Percentiles rank a stretch among this genome's conserved stretches.
Evolutionary conservation across 35 echinoderm and acorn worm species (phyloP).

Genomic region (Patiria miniata): DNA sequence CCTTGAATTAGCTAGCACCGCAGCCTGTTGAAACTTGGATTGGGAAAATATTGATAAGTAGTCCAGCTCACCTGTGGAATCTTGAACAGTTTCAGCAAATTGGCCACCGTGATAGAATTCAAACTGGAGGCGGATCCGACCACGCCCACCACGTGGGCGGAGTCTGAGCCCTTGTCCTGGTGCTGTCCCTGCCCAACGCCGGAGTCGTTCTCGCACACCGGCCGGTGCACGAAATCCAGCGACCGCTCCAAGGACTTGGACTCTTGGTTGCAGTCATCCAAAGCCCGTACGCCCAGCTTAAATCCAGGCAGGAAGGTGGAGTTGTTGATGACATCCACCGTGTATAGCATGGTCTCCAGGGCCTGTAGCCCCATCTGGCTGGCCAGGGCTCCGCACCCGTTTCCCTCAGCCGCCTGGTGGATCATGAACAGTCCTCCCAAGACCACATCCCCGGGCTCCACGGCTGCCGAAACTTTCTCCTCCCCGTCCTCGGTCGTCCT

Average conservation of each 20-base stretch:
- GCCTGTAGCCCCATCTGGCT: conserved; percentile 77
- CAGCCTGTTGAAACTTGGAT: too few relatives aligned
- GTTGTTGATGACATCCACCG: conserved; percentile 75
- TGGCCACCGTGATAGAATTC: conserved; percentile 82
- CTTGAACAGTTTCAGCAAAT: conserved; percentile 95
- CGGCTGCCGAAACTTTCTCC: neutral
- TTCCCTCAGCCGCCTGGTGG: conserved; percentile 60
- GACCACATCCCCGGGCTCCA: conserved; percentile 69
- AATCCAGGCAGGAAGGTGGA: conserved; percentile 75
- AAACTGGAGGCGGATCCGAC: conserved; percentile 75
- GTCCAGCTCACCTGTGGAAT: conserved; percentile 81
- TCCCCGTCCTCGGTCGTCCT: neutral
- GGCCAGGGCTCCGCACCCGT: conserved; percentile 60
- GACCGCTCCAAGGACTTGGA: conserved; percentile 75
- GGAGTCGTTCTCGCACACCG: conserved; percentile 9
- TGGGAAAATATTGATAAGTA: too few relatives aligned
- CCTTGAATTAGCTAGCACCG: too few relatives aligned
- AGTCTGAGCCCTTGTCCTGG: neutral
- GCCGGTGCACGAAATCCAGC: conserved; percentile 71
- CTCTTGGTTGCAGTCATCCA: conserved; percentile 92
- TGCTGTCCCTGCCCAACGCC: neutral
- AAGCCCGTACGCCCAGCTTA: conserved; percentile 70
- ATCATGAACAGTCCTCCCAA: conserved; percentile 79
- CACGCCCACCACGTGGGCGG: conserved; percentile 63
- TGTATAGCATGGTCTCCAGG: conserved; percentile 87